Percentiles rank a stretch among this genome's conserved stretches.
Evolutionary conservation across 1,140 invertebrate species (phyloP).

Genomic region (Lucilia cuprina): DNA sequence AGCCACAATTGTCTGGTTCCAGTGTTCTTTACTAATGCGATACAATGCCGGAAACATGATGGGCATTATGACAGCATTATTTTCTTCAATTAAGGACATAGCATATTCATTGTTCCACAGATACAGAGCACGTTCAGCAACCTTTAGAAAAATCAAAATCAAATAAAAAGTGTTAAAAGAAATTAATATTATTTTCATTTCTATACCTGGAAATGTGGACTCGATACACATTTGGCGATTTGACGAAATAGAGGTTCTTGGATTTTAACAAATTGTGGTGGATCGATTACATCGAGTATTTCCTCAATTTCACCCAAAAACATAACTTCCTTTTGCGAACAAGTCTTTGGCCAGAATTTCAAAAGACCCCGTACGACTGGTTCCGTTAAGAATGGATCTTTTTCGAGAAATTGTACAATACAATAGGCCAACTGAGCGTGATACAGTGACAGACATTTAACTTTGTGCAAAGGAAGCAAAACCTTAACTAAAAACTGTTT

Average conservation of each 20-base stretch:
- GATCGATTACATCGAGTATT: slow-evolving; percentile 98
- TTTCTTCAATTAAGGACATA: slow-evolving; percentile 92
- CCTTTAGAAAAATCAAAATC: slow-evolving; percentile 69
- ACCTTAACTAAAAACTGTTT: slow-evolving; percentile 99
- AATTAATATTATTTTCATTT: background rate
- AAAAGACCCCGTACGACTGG: slow-evolving; percentile 94
- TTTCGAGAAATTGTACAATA: slow-evolving; percentile 99
- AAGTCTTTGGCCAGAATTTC: slow-evolving; percentile 99
- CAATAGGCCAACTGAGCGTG: slow-evolving; percentile 99
- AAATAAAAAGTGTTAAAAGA: slow-evolving; percentile 19
- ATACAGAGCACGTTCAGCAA: slow-evolving; percentile 95
- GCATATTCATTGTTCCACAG: slow-evolving; percentile 99
- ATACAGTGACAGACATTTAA: slow-evolving; percentile 91
- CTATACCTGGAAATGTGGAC: slow-evolving; percentile 93
- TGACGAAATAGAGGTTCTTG: slow-evolving; percentile 96
- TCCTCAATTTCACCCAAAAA: slow-evolving; percentile 98
- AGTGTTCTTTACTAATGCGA: slow-evolving; percentile 98
- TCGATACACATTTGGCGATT: slow-evolving; percentile 97
- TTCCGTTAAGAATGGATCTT: slow-evolving; percentile 96
- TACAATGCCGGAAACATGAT: slow-evolving; percentile 97
- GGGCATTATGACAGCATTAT: slow-evolving; percentile 89
- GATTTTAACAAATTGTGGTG: slow-evolving; percentile 97
- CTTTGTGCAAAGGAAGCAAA: slow-evolving; percentile 97
- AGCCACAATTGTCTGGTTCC: slow-evolving; percentile 99
- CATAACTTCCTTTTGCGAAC: slow-evolving; percentile 99